phyloP scores from a whole-genome alignment of 2,113 vertebrate genomes.

The Noturus placidus region DNA sequence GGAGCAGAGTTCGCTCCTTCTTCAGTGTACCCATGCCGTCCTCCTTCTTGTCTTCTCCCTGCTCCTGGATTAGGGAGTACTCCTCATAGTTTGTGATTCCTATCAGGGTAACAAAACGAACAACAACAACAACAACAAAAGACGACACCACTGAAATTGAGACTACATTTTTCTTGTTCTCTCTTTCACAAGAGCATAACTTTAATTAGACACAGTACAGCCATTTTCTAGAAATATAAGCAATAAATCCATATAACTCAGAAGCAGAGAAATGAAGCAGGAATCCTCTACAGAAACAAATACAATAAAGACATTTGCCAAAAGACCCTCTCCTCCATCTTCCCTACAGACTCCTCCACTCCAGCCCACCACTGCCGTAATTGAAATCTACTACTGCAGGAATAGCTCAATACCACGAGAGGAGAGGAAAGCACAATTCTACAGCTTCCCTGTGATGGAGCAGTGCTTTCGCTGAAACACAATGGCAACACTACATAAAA shows the following conservation, averaged over 20 bases:
- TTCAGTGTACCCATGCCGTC: conserved; percentile 89
- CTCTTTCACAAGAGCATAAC: not conserved
- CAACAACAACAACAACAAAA: not conserved
- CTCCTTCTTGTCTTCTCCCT: conserved; percentile 89
- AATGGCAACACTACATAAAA: not conserved
- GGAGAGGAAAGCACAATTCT: conserved; percentile 28
- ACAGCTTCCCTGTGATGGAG: conserved; percentile 44
- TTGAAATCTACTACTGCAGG: conserved; percentile 60
- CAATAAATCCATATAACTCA: not conserved
- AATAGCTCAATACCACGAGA: conserved; percentile 50
- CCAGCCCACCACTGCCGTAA: conserved; percentile 51
- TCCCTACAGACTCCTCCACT: conserved; percentile 55
- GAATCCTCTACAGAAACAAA: conserved; percentile 62
- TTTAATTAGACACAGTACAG: not conserved
- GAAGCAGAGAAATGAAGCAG: conserved; percentile 57
- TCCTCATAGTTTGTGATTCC: conserved; percentile 99
- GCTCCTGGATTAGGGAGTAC: conserved; percentile 96
- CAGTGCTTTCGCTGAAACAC: conserved; percentile 54
- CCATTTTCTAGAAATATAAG: not conserved
- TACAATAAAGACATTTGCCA: conserved; percentile 63
- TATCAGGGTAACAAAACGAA: conserved; percentile 62
- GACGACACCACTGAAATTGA: not conserved
- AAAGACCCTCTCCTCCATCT: conserved; percentile 51
- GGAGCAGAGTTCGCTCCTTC: conserved; percentile 88
- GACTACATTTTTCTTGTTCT: not conserved